Evolutionary conservation across 2,888 invertebrate genomes (phyloP), one percentile per base, ranked within the genome.

Genomic region (Pedicia rivosa): DNA sequence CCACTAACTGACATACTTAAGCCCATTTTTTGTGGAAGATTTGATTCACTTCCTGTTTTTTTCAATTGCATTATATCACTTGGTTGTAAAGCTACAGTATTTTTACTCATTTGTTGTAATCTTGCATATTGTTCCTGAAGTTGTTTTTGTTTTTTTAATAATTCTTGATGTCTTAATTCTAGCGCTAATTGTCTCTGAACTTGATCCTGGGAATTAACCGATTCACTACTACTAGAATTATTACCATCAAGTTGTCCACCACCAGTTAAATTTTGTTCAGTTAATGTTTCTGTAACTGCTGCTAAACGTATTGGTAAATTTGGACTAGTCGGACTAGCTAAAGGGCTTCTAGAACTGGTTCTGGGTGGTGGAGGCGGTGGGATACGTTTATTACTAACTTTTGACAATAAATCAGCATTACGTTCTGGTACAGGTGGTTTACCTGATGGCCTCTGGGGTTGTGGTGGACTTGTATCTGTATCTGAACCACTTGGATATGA

Each of bases 321-420:
- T 15, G 79, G 75, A 44, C 78, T 75, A 29, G 84, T 78, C 14
- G 88, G 87, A 33, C 86, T 86, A 16, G 84, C 80, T 48, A 87
- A 64, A 2, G 88, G 88, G 13, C 87, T 86, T 51, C 84, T 78
- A 34, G 86, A 86, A 47, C 84, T 83, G 46, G 87, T 87, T 46
- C 88, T 71, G n/a, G 88, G 88, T 19, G 88, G 88, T 20, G 90
- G 84, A n/a, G 84, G 88, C 13, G 88, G 90, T 6, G 88, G 88
- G 30, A 83, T 76, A 37, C 83, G 71, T 50, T 81, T 74, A 50
- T 81, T 74, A 40, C 74, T 72, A 12, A 78, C 73, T 55, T 81
- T 63, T 40, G 78, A 77, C 40, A 81, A 65, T 41, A 83, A 63
- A 54, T 84, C 83, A 26, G 78, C 74, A 53, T 82, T 82, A 17